These are phyloP conservation scores for Pandemis cinnamomeana DNA, from an alignment of 2,888 invertebrate species.

Conservation along the genomic window DNA sequence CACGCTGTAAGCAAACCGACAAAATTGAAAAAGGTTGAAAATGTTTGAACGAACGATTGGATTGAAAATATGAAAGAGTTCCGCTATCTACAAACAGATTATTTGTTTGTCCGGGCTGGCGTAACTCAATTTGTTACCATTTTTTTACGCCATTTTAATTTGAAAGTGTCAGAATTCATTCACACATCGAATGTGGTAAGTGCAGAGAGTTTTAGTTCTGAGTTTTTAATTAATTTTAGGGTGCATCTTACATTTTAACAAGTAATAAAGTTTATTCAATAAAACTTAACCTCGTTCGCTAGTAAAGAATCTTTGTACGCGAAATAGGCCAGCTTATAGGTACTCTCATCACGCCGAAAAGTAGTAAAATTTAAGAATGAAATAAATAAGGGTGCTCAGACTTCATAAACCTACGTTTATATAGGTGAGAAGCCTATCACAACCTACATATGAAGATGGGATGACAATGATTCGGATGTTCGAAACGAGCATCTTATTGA, in stretches of 20 bases:
- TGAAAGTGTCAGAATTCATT: slow-evolving; percentile 3
- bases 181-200: background rate
- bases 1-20: slow-evolving; percentile 15
- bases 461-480: background rate
- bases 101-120: slow-evolving; percentile 18
- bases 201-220: background rate
- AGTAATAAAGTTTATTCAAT: no score
- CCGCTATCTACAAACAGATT: slow-evolving; percentile 19
- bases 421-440: background rate
- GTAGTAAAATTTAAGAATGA: no score
- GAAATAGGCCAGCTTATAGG: no score
- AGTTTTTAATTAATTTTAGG: no score
- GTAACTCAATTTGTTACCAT: slow-evolving; percentile 9
- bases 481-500: background rate
- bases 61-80: slow-evolving; percentile 26
- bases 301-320: no score
- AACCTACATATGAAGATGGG: background rate
- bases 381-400: no score
- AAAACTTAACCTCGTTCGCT: no score
- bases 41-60: slow-evolving; percentile 34
- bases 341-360: no score
- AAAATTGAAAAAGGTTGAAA: slow-evolving; percentile 26
- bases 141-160: slow-evolving; percentile 3
- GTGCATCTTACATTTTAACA: no score
- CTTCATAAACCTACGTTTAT: no score